Base-by-base conservation (phyloP, 1,140 invertebrate genomes). In the Lepidurus apus region DNA sequence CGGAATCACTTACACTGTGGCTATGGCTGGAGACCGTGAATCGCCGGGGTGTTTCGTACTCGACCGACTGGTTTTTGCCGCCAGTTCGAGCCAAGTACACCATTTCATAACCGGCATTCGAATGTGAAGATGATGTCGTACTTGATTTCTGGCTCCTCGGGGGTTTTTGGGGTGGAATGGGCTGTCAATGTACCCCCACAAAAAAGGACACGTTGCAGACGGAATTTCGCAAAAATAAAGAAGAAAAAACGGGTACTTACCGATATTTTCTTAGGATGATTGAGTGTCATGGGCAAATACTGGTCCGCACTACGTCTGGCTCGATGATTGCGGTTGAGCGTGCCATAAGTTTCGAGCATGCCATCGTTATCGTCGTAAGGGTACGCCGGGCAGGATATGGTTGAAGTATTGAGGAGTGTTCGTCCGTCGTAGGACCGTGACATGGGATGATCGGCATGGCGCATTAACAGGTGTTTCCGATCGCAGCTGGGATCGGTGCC, bases 371-470 rank as follows among this genome's bases (percentile, higher is more conserved):
- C 75, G 65, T 43, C n/a, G 21, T 79, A 47, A 21, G 43, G 21
- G 75, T 47, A 77, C 42, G 42, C 42, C 24, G 74, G 73, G 21
- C 73, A 74, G 42, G 65, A 79, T 43, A 45, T 43, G 45, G 73
- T 79, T 17, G 74, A 79, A 43, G 47, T 43, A 24, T 47, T 77
- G 43, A 77, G 43, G 43, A 77, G 47, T 34, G 42, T 43, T 43
- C 78, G 42, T 17, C 75, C 78, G 73, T 79, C 78, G 43, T 74
- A 79, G 73, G 78, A 79, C n/a, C 78, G 78, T 17, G 78, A 79
- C 74, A 79, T 42, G 11, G 43, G 21, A 34, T 74, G 43, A 44
- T 79, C 78, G 43, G 53, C 17, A 65, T 65, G 53, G 7, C 53
- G 53, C 53, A 65, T 17, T 13, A 65, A 17, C 9, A 13, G 8